A percentile compares a stretch with the other conserved stretches of the same genome.
These are phyloP conservation scores for Dyspetes luteomarginatus DNA, from an alignment of 2,888 invertebrate genomes.

Conservation along the genomic window DNA sequence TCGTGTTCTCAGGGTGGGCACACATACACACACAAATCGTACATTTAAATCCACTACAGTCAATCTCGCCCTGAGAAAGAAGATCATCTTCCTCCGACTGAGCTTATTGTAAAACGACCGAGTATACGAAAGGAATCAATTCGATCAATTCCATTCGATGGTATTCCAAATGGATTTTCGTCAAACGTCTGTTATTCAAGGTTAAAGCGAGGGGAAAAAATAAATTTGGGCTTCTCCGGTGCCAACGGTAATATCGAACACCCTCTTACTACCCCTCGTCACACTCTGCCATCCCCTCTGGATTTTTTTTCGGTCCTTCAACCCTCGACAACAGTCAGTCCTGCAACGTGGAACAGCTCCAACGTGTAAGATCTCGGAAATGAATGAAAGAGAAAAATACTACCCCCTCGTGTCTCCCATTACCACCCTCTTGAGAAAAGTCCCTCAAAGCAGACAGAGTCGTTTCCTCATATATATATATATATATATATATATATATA, in stretches of 20 bases:
- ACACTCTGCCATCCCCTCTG: slow-evolving; percentile 57
- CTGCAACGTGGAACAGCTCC: neutral
- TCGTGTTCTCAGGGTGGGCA: neutral
- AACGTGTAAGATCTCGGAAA: slow-evolving; percentile 25
- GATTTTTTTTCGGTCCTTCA: slow-evolving; percentile 29
- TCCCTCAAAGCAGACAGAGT: slow-evolving; percentile 47
- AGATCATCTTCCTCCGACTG: slow-evolving; percentile 6
- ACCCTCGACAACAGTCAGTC: slow-evolving; percentile 36
- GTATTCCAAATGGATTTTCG: slow-evolving; percentile 61
- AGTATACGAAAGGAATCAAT: slow-evolving; percentile 52
- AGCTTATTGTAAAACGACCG: slow-evolving; percentile 34
- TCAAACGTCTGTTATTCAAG: slow-evolving; percentile 61
- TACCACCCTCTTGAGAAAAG: slow-evolving; percentile 70
- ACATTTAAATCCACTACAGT: slow-evolving; percentile 62
- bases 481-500: neutral
- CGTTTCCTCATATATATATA: neutral
- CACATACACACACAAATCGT: slow-evolving; percentile 8
- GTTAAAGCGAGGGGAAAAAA: slow-evolving; percentile 23
- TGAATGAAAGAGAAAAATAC: slow-evolving; percentile 61
- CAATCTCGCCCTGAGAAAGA: slow-evolving; percentile 35
- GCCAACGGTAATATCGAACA: slow-evolving; percentile 29
- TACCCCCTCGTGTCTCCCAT: slow-evolving; percentile 63
- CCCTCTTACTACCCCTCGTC: slow-evolving; percentile 24
- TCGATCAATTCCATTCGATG: slow-evolving; percentile 58
- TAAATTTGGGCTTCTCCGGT: slow-evolving; percentile 15